These are phyloP conservation scores for Augochlorella aurata DNA, from an alignment of 2,888 invertebrate genomes.

Conservation along the genomic window DNA sequence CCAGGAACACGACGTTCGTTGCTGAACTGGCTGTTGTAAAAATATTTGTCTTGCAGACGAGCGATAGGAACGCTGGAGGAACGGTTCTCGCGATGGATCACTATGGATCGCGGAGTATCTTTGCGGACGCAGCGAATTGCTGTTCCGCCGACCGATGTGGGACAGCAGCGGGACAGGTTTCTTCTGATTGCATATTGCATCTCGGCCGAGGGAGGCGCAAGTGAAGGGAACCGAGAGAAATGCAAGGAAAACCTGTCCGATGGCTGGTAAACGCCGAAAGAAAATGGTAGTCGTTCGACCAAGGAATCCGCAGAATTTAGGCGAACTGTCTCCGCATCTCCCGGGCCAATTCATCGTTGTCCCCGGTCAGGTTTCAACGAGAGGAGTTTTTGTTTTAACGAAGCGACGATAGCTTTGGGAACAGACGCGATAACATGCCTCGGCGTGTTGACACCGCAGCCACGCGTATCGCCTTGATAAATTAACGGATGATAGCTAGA, in stretches of 20 bases:
- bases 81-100: too few species aligned
- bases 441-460: background rate
- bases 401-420: background rate
- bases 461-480: slow-evolving; percentile 3
- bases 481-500: background rate
- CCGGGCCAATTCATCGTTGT: background rate
- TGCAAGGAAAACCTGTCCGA: background rate
- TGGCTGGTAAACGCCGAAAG: background rate
- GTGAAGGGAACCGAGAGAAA: slow-evolving; percentile 8
- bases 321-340: too few species aligned
- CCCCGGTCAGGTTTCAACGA: background rate
- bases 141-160: background rate
- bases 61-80: too few species aligned
- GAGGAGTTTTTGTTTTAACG: background rate
- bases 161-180: slow-evolving; percentile 1
- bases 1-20: background rate
- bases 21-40: background rate
- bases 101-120: too few species aligned
- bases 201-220: background rate
- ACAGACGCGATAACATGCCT: background rate
- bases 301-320: background rate
- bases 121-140: too few species aligned
- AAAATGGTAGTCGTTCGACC: background rate
- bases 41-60: too few species aligned
- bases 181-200: background rate